Base-by-base conservation (phyloP, 2,797 vertebrate species). In the Yasuhikotakia modesta region DNA sequence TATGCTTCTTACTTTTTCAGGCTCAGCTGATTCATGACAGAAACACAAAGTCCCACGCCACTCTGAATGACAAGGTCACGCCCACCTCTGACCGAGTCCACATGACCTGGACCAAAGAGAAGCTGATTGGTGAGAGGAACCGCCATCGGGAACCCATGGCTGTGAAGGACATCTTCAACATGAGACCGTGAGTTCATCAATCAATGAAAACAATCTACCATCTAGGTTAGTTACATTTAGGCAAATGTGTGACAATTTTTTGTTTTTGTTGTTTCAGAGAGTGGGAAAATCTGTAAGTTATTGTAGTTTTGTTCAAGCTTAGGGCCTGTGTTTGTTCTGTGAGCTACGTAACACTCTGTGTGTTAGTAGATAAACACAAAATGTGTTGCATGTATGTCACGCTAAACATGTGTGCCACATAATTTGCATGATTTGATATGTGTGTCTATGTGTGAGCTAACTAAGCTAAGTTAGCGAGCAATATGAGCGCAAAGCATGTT, bases 41-140 rank as follows among this genome's bases (percentile, higher is more conserved):
- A 82, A 97, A 97, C 86, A 96, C 95, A 0, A 95, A 94, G 0
- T 93, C 94, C 0, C 96, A 93, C 19, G 91, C 90, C 0, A 4
- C 87, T 2, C 72, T 75, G 0, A 89, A 77, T 0, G 90, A 91
- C 61, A 91, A 86, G 50, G 87, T 87, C 0, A 73, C 87, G n/a
- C 75, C 88, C 24, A 22, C 83, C 0, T 90, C 95, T 0, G 95
- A 98, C 67, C 91, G 89, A 5, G 92, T 98, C 76, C 97, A 99
- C 19, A 99, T 99, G 97, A 99, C 97, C 21, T 99, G 97, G 97
- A 99, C 97, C 19, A 98, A 97, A 91, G 96, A 99, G 66, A 99
- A 96, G 82, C 89, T 96, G 76, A 60, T 90, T 0, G 88, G 91
- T 0, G 97, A 99, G 87, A 95, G 94, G 80, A 90, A 93, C 86